Percentiles rank a stretch among this genome's conserved stretches.
phyloP scores from a whole-genome alignment of 2,113 vertebrate species.

The Pionites leucogaster region DNA sequence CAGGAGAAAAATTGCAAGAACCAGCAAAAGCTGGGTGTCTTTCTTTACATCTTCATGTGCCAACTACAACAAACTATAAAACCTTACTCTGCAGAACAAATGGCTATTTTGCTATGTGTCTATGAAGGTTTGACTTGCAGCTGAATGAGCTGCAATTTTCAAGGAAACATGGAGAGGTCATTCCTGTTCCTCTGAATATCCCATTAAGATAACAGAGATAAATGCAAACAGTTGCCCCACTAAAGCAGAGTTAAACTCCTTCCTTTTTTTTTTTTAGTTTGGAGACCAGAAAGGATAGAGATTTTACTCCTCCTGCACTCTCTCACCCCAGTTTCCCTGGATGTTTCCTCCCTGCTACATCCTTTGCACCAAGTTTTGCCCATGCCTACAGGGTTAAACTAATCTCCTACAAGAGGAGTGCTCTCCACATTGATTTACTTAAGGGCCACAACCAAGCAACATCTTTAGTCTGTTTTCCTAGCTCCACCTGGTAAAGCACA shows the following conservation, averaged over 20 bases:
- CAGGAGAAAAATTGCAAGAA: not conserved
- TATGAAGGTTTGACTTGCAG: not conserved
- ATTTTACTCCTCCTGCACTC: not conserved
- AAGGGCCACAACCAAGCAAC: not conserved
- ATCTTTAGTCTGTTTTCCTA: not conserved
- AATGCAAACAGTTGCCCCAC: rapidly evolving
- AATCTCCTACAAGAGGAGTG: rapidly evolving
- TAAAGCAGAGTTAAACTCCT: not conserved
- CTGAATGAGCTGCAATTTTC: not conserved
- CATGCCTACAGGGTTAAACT: not conserved
- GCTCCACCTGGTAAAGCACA: not conserved
- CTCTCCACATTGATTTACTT: not conserved
- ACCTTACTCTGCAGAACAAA: slow-evolving; percentile 4
- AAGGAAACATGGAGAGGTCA: not conserved
- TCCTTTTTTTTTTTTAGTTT: not conserved
- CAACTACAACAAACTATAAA: not conserved
- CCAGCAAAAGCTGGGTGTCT: not conserved
- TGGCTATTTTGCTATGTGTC: not conserved
- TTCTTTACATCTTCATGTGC: not conserved
- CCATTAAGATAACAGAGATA: not conserved
- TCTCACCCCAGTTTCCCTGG: not conserved
- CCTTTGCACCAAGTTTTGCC: not conserved
- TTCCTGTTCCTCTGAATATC: not conserved
- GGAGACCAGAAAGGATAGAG: not conserved
- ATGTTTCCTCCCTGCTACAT: too few relatives aligned